Base-by-base conservation (phyloP, 2,113 vertebrate species). In the Cyphomyrus plagiostoma region DNA sequence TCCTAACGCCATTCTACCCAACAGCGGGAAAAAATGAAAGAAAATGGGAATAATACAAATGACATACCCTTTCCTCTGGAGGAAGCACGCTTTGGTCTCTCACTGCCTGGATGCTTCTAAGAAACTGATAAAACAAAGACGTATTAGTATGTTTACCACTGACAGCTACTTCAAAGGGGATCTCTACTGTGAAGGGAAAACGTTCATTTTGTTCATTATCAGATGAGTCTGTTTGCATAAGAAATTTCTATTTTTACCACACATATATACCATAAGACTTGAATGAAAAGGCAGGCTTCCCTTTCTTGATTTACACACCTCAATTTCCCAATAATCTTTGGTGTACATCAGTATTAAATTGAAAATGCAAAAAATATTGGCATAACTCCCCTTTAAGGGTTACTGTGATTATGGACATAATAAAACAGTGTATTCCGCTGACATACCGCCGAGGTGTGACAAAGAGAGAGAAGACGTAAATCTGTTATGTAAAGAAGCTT, bases 11-110 rank as follows among this genome's bases (percentile, higher is more conserved):
- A 17, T 17, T 77, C 13, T 35, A 39, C 35, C 70, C 19, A 23
- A 46, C 8, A 19, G 21, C 9, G 39, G 19, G 11, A 21, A 46
- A 21, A 23, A 53, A 4, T 7, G 2, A 3, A 53, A 17, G 26
- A 45, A 66, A 52, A 21, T 52, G 0, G 6, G 19, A 82, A 89
- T 4, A 26, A 70, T 21, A 26, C 46, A 9, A 46, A 30, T 17
- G 9, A 11, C 91, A 92, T 92, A 99, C 98, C 96, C 92, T 95
- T 92, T 99, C 98, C 93, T 99, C 98, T 0, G 97, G 96, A 26
- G 98, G 97, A 93, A 98, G 53, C 62, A 94, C 96, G 0, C 93
- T 95, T 90, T 94, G 94, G 88, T 98, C 97, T 93, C 98, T 95
- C 23, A 97, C 95, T 0, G 95, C 96, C 91, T 93, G 93, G 90